Percentiles rank a stretch among this genome's conserved stretches.
These are phyloP conservation scores for Pachyrhynchus sulphureomaculatus DNA, from an alignment of 1,140 invertebrate genomes.

Conservation along the genomic window DNA sequence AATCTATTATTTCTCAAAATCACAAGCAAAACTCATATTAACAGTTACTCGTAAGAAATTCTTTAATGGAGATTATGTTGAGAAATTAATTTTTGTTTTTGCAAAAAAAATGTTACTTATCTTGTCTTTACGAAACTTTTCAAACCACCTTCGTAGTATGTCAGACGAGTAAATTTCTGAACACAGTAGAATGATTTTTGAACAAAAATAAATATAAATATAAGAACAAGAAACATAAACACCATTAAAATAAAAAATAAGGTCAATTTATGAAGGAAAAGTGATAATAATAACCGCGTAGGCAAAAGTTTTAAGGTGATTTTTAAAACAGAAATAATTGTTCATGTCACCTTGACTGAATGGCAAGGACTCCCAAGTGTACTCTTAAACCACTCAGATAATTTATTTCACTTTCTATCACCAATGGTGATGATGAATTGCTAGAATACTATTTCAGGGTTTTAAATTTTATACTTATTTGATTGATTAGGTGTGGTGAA, in stretches of 20 bases:
- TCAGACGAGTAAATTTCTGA: too few relatives aligned
- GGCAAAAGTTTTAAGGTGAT: neutral
- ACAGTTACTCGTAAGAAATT: too few relatives aligned
- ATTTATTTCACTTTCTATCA: conserved; percentile 3
- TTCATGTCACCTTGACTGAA: neutral
- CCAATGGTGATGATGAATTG: neutral
- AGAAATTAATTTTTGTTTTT: too few relatives aligned
- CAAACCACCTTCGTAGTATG: too few relatives aligned
- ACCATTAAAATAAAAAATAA: neutral
- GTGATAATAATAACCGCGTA: neutral
- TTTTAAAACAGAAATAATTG: neutral
- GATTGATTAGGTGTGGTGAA: neutral
- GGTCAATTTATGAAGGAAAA: neutral
- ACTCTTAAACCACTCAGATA: neutral
- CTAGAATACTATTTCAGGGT: neutral
- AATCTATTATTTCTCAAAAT: too few relatives aligned
- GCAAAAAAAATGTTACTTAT: too few relatives aligned
- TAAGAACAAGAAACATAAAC: too few relatives aligned
- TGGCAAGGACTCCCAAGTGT: neutral
- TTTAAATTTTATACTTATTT: neutral
- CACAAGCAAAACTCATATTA: too few relatives aligned
- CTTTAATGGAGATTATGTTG: too few relatives aligned
- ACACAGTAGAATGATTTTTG: too few relatives aligned
- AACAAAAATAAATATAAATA: too few relatives aligned
- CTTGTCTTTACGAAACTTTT: too few relatives aligned